These are phyloP conservation scores for Leptocoma aspasia DNA, from an alignment of 2,113 vertebrate species.

Conservation along the genomic window DNA sequence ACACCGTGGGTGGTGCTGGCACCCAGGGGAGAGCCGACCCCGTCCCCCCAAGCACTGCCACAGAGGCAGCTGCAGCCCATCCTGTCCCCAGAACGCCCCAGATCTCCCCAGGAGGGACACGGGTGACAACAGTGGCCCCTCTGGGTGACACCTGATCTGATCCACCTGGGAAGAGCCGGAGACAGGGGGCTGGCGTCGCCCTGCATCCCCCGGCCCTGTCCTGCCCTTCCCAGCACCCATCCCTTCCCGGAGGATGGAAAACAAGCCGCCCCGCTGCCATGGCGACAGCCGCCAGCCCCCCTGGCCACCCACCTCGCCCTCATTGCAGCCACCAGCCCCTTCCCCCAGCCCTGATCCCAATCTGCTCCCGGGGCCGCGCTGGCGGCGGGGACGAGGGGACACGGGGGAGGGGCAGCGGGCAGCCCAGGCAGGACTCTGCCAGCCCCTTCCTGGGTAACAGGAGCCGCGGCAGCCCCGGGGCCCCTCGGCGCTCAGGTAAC, in stretches of 20 bases:
- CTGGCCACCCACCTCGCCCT: neutral
- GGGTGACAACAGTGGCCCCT: neutral
- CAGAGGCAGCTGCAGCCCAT: neutral
- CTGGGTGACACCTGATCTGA: neutral
- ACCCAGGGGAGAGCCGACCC: too few species aligned
- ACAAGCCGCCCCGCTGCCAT: neutral
- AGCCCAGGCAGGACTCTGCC: neutral
- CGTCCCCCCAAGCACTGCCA: rapidly evolving
- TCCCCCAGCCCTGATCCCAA: neutral
- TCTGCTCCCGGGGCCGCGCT: neutral
- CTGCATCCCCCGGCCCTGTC: neutral
- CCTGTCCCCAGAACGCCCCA: rapidly evolving
- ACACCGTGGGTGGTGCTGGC: neutral
- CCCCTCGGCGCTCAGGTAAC: conserved; percentile 42
- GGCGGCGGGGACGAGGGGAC: neutral
- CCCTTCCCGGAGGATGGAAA: conserved; percentile 11
- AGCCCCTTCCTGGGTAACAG: neutral
- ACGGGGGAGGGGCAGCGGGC: neutral
- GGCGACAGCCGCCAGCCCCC: neutral
- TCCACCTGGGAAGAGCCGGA: neutral
- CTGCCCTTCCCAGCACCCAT: neutral
- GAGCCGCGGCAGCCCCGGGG: neutral
- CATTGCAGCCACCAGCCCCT: neutral
- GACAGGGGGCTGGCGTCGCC: neutral
- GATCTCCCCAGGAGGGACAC: rapidly evolving